Evolutionary conservation across 2,888 invertebrate genomes (phyloP), one percentile per base, ranked within the genome.

Genomic region (Drosophila mercatorum): DNA sequence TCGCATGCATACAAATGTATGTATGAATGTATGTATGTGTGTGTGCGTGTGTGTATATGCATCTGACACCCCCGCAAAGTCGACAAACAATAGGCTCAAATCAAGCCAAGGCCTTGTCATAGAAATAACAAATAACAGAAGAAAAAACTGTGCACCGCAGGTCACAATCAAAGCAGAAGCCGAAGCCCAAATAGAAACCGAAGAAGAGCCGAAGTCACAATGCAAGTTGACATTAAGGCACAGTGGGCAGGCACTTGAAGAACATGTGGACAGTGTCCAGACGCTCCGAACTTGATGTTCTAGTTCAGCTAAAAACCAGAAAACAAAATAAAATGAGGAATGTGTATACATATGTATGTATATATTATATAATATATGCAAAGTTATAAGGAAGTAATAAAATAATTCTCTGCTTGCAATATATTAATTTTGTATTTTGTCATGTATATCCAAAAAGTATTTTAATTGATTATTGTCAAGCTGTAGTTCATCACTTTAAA

Each of bases 41-140:
- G 17, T 26, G 28, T 44, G 47, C 53, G 47, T 60, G 31, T 44
- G 51, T 59, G 31, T 44, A 28, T 58, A 7, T 72, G 44, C 58
- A 38, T 43, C 52, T 63, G 52, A 51, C 75, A 64, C 68, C 64
- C 62, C 58, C 55, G 73, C 22, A 41, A 38, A 78, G 47, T 44
- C 51, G 22, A 61, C 41, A 64, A 22, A 70, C 67, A 74, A 74
- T 67, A 36, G 47, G 46, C 53, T 69, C 59, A 66, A 78, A 66
- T 55, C 44, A 41, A 74, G 61, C 60, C 78, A 77, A 78, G 77
- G 71, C 47, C 74, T 74, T 64, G 59, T 60, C 65, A 57, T 70
- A 64, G 56, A 69, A 65, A 61, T 66, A 44, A 34, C 49, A 49
- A 28, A 58, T 34, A 34, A 34, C 31, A 34, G 31, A 44, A n/a